Evolutionary conservation across 2,888 invertebrate genomes (phyloP), one percentile per base, ranked within the genome.

Genomic region (Eristalinus aeneus): DNA sequence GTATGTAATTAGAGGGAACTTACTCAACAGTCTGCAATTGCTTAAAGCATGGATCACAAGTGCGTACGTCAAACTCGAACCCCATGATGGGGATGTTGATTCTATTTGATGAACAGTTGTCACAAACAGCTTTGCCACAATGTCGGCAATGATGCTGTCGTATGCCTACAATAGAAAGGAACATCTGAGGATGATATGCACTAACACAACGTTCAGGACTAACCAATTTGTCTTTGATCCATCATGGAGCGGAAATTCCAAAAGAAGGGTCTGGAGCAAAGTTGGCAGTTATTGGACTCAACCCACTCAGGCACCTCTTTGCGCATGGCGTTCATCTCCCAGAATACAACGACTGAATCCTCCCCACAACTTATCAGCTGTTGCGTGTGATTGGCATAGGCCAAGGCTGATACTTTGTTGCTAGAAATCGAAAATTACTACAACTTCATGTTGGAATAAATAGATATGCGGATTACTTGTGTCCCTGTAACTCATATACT

Each of bases 171-270:
- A 63, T 16, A 65, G 20, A 2, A 78, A 8, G 16, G n/a, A 1
- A 34, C 34, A 2, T n/a, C 16, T 46, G 6, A 4, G 1, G n/a
- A 39, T 1, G 39, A 39, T n/a, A n/a, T n/a, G n/a, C n/a, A n/a
- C n/a, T n/a, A n/a, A n/a, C n/a, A n/a, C n/a, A 1, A 12, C 4
- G n/a, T 6, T 16, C 27, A 27, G 2, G 12, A 77, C 80, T 88
- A 83, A 94, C 94, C 94, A 72, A 99, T 94, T 91, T 97, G 98
- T 90, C 97, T 96, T 93, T 97, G 97, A 93, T 99, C 98, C 97
- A 99, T 98, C 99, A 99, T 99, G 11, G 97, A 98, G 88, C 97
- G 95, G 69, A 99, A 95, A 93, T 99, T 99, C 99, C 99, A 99
- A 93, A 99, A 99, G 93, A 99, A 99, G 23, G 99, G 99, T 82